Evolutionary conservation across 2,113 vertebrate species (phyloP).

Genomic region (Amazona guildingii): DNA sequence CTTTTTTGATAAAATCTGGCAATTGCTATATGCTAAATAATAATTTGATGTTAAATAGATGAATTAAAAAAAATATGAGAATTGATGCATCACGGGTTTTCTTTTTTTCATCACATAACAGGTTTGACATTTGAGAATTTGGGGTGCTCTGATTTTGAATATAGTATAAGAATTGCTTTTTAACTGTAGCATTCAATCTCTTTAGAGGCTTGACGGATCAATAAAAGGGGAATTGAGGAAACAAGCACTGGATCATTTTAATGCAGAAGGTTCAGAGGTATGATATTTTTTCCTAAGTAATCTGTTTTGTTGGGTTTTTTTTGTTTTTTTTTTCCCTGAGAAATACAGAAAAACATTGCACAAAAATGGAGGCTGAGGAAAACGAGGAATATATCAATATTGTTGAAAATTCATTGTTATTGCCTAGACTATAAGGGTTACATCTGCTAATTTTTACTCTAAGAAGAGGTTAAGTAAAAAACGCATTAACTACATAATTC

Average conservation of each 20-base stretch:
- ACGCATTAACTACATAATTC: not conserved
- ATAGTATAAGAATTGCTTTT: not conserved
- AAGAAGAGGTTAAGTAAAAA: not conserved
- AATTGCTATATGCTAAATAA: not conserved
- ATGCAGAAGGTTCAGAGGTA: slow-evolving; percentile 97
- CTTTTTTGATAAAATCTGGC: not conserved
- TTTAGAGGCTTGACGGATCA: slow-evolving; percentile 93
- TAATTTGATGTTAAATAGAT: not conserved
- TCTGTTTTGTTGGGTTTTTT: not conserved
- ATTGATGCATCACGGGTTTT: not conserved
- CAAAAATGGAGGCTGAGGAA: not conserved
- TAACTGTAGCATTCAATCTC: slow-evolving; percentile 28
- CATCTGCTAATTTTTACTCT: not conserved
- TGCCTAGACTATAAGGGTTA: not conserved
- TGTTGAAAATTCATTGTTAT: not conserved
- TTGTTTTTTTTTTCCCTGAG: not conserved
- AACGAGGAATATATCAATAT: not conserved
- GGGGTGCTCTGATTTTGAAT: not conserved
- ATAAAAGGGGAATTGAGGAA: slow-evolving; percentile 98
- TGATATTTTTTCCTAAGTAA: not conserved
- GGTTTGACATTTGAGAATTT: not conserved
- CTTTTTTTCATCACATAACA: not conserved
- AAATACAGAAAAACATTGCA: not conserved
- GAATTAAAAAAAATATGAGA: not conserved
- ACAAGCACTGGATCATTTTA: slow-evolving; percentile 97